Conservation (phyloP, 2,797 vertebrate species). For the Oreochromis mossambicus region DNA sequence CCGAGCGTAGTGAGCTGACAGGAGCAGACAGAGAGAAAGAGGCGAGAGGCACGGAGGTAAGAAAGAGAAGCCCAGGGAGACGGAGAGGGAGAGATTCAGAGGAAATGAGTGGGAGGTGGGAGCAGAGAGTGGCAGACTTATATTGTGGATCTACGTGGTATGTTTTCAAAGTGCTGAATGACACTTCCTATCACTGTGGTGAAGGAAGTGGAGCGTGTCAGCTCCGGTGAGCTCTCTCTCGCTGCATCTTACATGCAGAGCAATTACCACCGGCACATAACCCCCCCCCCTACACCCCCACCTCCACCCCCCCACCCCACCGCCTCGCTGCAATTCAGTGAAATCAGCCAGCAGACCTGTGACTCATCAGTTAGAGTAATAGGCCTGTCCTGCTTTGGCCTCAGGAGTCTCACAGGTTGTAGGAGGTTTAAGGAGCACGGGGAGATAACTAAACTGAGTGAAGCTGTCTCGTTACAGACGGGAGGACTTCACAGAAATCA, state of each 20-base stretch:
- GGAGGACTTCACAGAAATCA: not conserved
- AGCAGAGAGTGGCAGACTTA: conserved; percentile 23
- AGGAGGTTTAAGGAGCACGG: not conserved
- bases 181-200: conserved; percentile 51
- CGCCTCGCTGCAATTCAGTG: not conserved
- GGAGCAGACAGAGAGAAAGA: conserved; percentile 4
- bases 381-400: conserved; percentile 15
- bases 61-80: not conserved
- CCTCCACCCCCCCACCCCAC: not conserved
- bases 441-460: not conserved
- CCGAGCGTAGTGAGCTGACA: conserved; percentile 27
- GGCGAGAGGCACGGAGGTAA: not conserved
- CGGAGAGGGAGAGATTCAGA: not conserved
- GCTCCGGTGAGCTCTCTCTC: conserved; percentile 38
- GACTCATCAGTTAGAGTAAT: conserved; percentile 57
- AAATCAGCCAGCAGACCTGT: conserved; percentile 39
- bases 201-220: conserved; percentile 56
- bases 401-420: not conserved
- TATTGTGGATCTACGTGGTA: conserved; percentile 19
- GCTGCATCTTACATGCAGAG: conserved; percentile 35
- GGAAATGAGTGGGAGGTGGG: conserved; percentile 12
- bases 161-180: conserved; percentile 48
- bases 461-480: not conserved
- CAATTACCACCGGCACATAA: conserved; percentile 35
- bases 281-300: not conserved